Base-by-base conservation (phyloP, 1,140 invertebrate genomes). In the Drosophila ambigua region DNA sequence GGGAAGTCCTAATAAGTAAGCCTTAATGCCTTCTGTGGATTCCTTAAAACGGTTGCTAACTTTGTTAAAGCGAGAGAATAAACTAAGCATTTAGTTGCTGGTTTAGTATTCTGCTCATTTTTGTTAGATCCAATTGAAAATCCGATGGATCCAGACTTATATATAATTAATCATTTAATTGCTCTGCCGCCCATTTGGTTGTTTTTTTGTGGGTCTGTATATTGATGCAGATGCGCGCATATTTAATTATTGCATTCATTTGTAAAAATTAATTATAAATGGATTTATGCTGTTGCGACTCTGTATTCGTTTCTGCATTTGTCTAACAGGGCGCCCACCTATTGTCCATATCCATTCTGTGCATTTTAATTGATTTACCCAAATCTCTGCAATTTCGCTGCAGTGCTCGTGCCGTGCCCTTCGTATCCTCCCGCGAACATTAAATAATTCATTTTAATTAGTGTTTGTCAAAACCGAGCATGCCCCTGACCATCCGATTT, bases 181-280 rank as follows among this genome's bases (percentile, higher is more conserved):
- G 51, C 44, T 57, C 13, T 41, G 23, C 65, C 43, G 15, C 8
- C 43, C 65, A 66, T 66, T 67, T 48, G 54, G 43, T 24, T 54
- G 7, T 28, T 9, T 24, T 60, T 48, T 51, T 61, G 58, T 20
- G 31, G 23, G 13, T 35, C 24, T 13, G 28, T 44, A 28, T 43
- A 50, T 60, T 50, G 41, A 76, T 48, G 46, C 24, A 74, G 57
- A 46, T 61, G 55, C 28, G 64, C 43, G 64, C 73, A 77, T 76
- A 62, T 77, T 76, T 76, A 77, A 77, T 77, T 69, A 69, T 67
- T 20, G 35, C 72, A 44, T 61, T 76, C 72, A 77, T 77, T 77
- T 77, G 73, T 68, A 61, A 68, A 62, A 76, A 76, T 77, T 77
- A 77, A 77, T 77, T 77, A 77, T 77, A 77, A 77, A 77, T 77